phyloP scores from a whole-genome alignment of 2,888 invertebrate species.

The Nymphalis urticae region DNA sequence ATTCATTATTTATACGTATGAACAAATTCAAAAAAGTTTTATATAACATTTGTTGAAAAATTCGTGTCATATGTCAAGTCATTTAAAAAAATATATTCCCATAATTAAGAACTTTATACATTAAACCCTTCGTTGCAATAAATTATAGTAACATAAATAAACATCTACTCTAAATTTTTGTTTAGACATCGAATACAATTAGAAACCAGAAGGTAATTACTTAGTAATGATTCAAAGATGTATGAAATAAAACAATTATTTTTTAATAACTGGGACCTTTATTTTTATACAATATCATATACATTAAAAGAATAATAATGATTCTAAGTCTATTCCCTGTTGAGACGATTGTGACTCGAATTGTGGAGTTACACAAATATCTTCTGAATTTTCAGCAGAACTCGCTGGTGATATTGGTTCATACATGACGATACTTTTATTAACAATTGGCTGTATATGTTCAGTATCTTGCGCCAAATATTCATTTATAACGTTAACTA shows the following conservation, averaged over 20 bases:
- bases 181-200: too few species aligned
- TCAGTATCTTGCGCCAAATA: constrained; percentile 40
- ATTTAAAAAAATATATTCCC: too few species aligned
- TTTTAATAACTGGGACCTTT: constrained; percentile 3
- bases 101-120: too few species aligned
- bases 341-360: background rate
- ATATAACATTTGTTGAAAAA: too few species aligned
- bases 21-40: too few species aligned
- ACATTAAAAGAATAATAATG: background rate
- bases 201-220: too few species aligned
- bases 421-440: constrained; percentile 44
- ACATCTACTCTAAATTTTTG: too few species aligned
- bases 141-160: too few species aligned
- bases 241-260: background rate
- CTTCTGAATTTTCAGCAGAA: constrained; percentile 37
- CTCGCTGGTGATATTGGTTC: constrained; percentile 65
- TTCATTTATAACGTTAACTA: constrained; percentile 51
- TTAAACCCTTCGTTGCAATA: too few species aligned
- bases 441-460: constrained; percentile 12
- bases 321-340: constrained; percentile 1
- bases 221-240: too few species aligned
- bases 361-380: constrained; percentile 18
- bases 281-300: background rate
- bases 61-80: too few species aligned
- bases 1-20: too few species aligned